Conservation (phyloP, 2,888 invertebrate genomes). For the Acronicta alni region DNA sequence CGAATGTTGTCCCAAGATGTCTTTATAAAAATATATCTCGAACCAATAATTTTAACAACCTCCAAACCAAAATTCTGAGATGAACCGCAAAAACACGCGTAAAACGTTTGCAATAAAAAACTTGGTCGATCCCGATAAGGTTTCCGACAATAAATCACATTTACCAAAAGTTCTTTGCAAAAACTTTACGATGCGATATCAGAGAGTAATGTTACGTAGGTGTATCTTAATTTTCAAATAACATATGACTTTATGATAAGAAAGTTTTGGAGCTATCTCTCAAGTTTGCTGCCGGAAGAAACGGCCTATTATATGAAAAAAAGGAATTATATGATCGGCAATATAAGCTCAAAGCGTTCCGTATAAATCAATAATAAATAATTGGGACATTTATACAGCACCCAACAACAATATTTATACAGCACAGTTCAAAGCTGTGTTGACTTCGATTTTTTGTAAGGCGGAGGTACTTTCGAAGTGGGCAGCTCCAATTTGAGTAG, state of each 20-base stretch:
- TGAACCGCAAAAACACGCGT: conserved; percentile 10
- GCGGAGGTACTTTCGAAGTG: too few relatives aligned
- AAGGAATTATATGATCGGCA: not conserved
- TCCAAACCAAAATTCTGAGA: not conserved
- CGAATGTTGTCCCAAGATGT: too few relatives aligned
- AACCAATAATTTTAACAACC: not conserved
- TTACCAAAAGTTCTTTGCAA: conserved; percentile 35
- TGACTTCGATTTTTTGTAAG: too few relatives aligned
- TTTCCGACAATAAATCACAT: conserved; percentile 50
- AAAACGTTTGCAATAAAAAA: conserved; percentile 34
- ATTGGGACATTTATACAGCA: too few relatives aligned
- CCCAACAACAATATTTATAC: too few relatives aligned
- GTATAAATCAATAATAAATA: too few relatives aligned
- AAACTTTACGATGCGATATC: conserved; percentile 44
- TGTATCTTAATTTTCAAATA: conserved; percentile 55
- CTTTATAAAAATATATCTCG: not conserved
- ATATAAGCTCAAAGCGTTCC: not conserved
- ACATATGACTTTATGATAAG: conserved; percentile 47
- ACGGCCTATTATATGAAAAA: not conserved
- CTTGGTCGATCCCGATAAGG: conserved; percentile 32
- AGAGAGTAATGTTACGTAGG: conserved; percentile 33
- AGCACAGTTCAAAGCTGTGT: too few relatives aligned
- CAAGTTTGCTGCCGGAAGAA: conserved; percentile 1
- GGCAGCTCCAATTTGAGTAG: too few relatives aligned
- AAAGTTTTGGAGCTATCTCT: conserved; percentile 24